These are phyloP conservation scores for Fukomys damarensis DNA, from an alignment of 2,113 vertebrate genomes.

Conservation along the genomic window DNA sequence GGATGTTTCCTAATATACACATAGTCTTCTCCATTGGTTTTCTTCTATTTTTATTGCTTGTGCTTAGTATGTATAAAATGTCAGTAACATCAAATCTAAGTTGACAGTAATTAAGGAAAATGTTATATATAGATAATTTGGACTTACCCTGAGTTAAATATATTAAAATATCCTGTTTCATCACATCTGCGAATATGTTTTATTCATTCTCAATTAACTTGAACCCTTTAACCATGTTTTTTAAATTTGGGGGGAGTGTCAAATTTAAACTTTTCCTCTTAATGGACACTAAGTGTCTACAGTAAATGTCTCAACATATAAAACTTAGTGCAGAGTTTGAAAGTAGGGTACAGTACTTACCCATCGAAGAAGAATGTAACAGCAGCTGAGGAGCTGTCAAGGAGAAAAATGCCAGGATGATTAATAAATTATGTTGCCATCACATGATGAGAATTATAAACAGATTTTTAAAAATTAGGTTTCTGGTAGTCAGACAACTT, in stretches of 20 bases:
- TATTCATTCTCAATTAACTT: not conserved
- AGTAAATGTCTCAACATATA: not conserved
- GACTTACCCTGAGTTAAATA: not conserved
- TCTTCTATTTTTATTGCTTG: not conserved
- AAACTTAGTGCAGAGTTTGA: conserved; percentile 21
- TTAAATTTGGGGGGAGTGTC: not conserved
- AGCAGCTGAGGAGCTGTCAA: conserved; percentile 64
- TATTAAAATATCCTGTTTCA: not conserved
- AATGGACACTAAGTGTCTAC: not conserved
- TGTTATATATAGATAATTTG: not conserved
- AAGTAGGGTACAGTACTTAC: conserved; percentile 52
- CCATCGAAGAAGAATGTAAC: conserved; percentile 50
- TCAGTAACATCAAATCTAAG: not conserved
- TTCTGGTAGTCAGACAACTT: not conserved
- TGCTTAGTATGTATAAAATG: not conserved
- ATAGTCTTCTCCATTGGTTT: not conserved
- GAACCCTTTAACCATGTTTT: not conserved
- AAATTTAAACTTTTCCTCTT: conserved; percentile 7
- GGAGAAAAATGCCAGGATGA: conserved; percentile 63
- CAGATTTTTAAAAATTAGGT: conserved; percentile 50
- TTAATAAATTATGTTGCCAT: conserved; percentile 64
- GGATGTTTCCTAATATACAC: not conserved
- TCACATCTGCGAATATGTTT: not conserved
- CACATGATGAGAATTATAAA: conserved; percentile 38
- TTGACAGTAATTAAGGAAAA: conserved; percentile 25